These are phyloP conservation scores for Antheraea yamamai DNA, from an alignment of 2,888 invertebrate species.

Conservation along the genomic window DNA sequence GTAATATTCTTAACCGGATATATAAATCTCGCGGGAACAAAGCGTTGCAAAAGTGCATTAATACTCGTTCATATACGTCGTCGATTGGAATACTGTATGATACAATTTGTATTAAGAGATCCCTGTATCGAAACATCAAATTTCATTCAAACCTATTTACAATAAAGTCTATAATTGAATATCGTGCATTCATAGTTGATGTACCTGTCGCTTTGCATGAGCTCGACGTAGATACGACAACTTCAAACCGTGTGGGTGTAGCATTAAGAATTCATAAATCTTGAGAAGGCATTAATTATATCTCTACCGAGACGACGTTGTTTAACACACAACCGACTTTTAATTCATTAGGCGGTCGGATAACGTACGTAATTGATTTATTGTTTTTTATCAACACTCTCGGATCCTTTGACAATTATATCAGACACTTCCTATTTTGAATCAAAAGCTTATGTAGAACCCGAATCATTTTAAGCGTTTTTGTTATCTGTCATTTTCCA, in stretches of 20 bases:
- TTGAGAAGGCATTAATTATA: slow-evolving; percentile 65
- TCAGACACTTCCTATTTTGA: slow-evolving; percentile 44
- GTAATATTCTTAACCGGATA: neutral
- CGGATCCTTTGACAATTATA: slow-evolving; percentile 47
- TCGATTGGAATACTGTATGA: slow-evolving; percentile 54
- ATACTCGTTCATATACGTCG: slow-evolving; percentile 58
- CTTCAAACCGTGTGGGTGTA: slow-evolving; percentile 62
- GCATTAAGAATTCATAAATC: slow-evolving; percentile 75
- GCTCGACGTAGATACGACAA: slow-evolving; percentile 44
- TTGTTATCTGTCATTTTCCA: slow-evolving; percentile 17
- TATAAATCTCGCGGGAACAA: slow-evolving; percentile 44
- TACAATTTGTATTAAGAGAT: slow-evolving; percentile 22
- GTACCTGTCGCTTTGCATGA: slow-evolving; percentile 46
- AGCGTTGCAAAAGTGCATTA: slow-evolving; percentile 47
- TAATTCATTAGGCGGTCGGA: slow-evolving; percentile 70
- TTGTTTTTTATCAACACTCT: slow-evolving; percentile 52
- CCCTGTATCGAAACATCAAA: neutral
- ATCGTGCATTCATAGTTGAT: slow-evolving; percentile 31
- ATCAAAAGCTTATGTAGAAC: slow-evolving; percentile 25
- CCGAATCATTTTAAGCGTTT: slow-evolving; percentile 20
- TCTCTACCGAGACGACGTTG: slow-evolving; percentile 48
- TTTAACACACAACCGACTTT: slow-evolving; percentile 47
- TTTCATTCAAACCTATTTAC: slow-evolving; percentile 6
- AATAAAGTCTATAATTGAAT: slow-evolving; percentile 29
- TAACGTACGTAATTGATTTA: slow-evolving; percentile 66